Percentiles rank a stretch among this genome's conserved stretches.
Conservation (phyloP, 2,113 vertebrate species). For the Peromyscus californicus region DNA sequence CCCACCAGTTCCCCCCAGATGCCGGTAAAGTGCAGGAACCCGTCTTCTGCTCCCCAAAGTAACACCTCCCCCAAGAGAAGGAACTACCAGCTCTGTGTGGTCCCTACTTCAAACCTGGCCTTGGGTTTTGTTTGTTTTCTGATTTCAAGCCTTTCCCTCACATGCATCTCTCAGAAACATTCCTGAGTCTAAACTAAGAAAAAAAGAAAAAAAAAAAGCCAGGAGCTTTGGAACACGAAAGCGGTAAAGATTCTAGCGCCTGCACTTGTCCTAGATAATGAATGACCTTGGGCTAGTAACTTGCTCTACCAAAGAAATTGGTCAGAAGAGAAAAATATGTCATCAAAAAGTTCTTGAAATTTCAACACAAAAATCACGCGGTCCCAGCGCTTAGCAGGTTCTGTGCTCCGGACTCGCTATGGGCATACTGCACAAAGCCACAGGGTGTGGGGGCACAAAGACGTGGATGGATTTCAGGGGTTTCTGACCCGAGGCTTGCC, state of each 20-base stretch:
- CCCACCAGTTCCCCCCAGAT: not conserved
- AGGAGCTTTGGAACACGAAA: not conserved
- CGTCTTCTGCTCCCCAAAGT: constrained; percentile 47
- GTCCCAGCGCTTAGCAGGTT: not conserved
- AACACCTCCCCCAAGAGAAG: constrained; percentile 7
- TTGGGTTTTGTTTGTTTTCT: constrained; percentile 22
- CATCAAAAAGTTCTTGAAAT: constrained; percentile 27
- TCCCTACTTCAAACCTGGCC: constrained; percentile 21
- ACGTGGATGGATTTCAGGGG: not conserved
- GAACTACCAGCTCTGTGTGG: constrained; percentile 2
- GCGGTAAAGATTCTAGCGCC: not conserved
- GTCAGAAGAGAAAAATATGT: not conserved
- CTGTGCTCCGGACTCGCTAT: not conserved
- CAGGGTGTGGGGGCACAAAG: not conserved
- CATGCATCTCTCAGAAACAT: not conserved
- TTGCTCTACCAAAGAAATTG: not conserved
- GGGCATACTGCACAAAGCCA: not conserved
- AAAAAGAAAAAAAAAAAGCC: not conserved
- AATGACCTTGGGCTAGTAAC: constrained; percentile 74
- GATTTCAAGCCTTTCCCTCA: not conserved
- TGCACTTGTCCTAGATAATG: not conserved
- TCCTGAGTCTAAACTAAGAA: not conserved
- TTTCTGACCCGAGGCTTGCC: not conserved
- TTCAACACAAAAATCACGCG: not conserved
- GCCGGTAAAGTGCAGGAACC: not conserved